These are phyloP conservation scores for Corynorhinus townsendii DNA, from an alignment of 2,113 vertebrate species.

Conservation along the genomic window DNA sequence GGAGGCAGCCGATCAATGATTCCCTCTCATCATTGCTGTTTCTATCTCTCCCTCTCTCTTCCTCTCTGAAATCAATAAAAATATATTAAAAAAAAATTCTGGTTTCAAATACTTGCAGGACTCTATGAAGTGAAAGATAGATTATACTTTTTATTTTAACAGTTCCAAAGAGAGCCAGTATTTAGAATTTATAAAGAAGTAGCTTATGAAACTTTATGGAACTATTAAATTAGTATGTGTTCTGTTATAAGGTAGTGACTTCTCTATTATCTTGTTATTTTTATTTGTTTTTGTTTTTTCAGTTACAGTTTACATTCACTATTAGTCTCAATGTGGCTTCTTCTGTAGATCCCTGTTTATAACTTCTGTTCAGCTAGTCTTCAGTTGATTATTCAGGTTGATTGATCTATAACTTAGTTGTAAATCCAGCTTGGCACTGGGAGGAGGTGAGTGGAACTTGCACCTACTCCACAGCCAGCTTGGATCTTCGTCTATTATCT, in stretches of 20 bases:
- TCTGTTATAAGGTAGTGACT: neutral
- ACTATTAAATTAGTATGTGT: neutral
- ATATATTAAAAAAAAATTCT: neutral
- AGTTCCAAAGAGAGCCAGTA: neutral
- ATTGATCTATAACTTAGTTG: neutral
- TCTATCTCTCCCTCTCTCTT: too few species aligned
- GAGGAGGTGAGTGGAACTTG: neutral
- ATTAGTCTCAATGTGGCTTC: neutral
- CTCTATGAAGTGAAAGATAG: neutral
- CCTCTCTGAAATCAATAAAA: too few species aligned
- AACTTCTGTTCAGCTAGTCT: neutral
- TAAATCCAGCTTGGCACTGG: neutral
- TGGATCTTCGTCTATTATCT: neutral
- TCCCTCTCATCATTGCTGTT: too few species aligned
- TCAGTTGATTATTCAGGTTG: neutral
- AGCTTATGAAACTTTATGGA: neutral
- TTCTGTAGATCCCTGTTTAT: neutral
- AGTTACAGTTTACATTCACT: neutral
- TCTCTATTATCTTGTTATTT: neutral
- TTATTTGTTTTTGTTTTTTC: neutral
- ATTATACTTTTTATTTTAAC: neutral
- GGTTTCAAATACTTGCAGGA: neutral
- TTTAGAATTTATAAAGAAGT: neutral
- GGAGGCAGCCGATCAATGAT: too few species aligned
- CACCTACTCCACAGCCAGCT: neutral